These are phyloP conservation scores for Torymus aiolomorphi DNA, from an alignment of 2,888 invertebrate species.

Conservation along the genomic window DNA sequence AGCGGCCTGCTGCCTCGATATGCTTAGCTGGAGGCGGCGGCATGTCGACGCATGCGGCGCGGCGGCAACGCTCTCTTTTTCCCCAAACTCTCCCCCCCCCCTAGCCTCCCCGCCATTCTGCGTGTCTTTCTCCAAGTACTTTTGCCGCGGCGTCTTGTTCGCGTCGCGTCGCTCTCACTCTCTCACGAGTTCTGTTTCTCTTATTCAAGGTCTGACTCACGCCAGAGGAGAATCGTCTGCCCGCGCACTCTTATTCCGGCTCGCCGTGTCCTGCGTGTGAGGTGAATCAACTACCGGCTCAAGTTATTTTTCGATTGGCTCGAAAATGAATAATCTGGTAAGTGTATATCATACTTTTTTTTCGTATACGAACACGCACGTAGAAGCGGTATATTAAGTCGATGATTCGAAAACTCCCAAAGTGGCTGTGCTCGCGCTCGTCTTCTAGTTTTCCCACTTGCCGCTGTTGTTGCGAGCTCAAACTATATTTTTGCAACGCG, in stretches of 20 bases:
- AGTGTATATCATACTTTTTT: conserved; percentile 32
- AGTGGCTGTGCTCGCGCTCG: no score
- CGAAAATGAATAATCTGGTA: conserved; percentile 54
- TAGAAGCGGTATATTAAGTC: no score
- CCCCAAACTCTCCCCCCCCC: neutral
- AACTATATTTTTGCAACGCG: neutral
- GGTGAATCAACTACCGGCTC: neutral
- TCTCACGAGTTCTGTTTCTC: conserved; percentile 27
- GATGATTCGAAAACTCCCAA: no score
- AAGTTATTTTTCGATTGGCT: conserved; percentile 24
- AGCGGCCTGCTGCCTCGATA: no score
- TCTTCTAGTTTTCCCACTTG: no score
- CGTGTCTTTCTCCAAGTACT: neutral
- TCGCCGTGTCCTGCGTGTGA: neutral
- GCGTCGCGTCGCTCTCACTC: conserved; percentile 45
- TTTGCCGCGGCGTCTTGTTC: neutral
- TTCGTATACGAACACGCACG: no score
- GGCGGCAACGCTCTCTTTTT: conserved; percentile 31
- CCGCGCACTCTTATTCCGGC: neutral
- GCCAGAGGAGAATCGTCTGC: conserved; percentile 19
- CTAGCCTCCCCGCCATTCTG: neutral
- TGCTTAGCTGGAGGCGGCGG: conserved; percentile 7
- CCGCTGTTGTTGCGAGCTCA: no score
- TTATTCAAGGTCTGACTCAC: conserved; percentile 42
- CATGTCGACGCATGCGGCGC: conserved; percentile 35